Base-by-base conservation (phyloP, 2,797 vertebrate species). In the Enteromius radiatus region DNA sequence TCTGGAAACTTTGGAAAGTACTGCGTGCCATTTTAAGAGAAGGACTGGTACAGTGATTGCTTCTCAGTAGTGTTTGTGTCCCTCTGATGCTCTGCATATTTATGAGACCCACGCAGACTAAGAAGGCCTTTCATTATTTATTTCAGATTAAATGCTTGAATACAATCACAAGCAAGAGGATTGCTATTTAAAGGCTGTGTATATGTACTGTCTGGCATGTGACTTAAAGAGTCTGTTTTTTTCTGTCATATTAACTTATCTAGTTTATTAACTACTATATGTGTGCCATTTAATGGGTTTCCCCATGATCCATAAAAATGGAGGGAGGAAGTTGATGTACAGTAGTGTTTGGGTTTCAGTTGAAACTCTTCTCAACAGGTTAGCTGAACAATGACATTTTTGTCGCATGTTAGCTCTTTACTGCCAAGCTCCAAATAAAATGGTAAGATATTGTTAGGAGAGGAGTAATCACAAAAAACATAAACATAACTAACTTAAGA, bases 41-140 rank as follows among this genome's bases (percentile, higher is more conserved):
- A 69, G 43, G 47, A 71, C 49, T 68, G 65, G 45, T 68, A 31
- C 65, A 69, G 63, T 52, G 79, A 63, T 81, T 80, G 61, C 78
- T 82, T 84, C 83, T 84, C 87, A 68, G 87, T 84, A 59, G 82
- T 52, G 83, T 56, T 54, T 52, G 54, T 75, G 69, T 75, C 76
- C 54, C 28, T 56, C 69, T 80, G 76, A 82, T 74, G 49, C 54
- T 86, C 59, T 90, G 81, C 90, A 91, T 92, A 91, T 92, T 87
- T 84, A 91, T 90, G 84, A 86, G 77, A 71, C 83, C 85, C 65
- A 69, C 36, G 45, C 76, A 69, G 76, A 23, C 56, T 86, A 54
- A 52, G 47, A 64, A 64, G 61, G 76, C 15, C 64, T n/a, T 33
- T 33, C 71, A 84, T 63, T 76, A 54, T 86, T 80, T 84, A 74